phyloP scores from a whole-genome alignment of 2,113 vertebrate species.

The Pterocles gutturalis region DNA sequence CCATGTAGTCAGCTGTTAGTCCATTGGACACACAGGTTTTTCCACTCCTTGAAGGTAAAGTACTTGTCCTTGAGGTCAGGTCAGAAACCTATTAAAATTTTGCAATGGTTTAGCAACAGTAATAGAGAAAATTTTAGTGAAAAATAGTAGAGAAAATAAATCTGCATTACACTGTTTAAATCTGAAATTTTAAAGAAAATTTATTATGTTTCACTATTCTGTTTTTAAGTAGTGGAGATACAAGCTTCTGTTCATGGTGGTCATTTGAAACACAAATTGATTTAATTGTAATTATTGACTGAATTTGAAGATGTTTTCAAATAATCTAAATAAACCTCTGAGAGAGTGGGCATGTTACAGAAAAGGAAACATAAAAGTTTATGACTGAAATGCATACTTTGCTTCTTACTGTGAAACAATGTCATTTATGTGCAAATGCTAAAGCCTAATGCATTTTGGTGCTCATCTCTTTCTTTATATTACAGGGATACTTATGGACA shows the following conservation, averaged over 20 bases:
- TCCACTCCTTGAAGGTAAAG: neutral
- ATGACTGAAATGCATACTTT: neutral
- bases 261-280: neutral
- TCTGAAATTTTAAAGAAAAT: neutral
- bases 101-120: neutral
- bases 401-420: neutral
- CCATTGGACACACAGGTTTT: neutral
- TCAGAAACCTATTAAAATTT: neutral
- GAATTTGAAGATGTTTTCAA: neutral
- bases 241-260: neutral
- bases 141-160: neutral
- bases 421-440: neutral
- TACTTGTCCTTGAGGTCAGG: neutral
- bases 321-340: neutral
- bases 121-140: neutral
- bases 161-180: neutral
- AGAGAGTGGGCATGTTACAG: neutral
- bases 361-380: neutral
- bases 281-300: neutral
- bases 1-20: neutral
- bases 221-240: neutral
- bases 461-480: neutral
- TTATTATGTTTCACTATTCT: neutral
- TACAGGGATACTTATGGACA: neutral
- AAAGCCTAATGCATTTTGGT: neutral